Evolutionary conservation across 2,113 vertebrate species (phyloP), one percentile per base, ranked within the genome.

Genomic region (Rallus limicola): DNA sequence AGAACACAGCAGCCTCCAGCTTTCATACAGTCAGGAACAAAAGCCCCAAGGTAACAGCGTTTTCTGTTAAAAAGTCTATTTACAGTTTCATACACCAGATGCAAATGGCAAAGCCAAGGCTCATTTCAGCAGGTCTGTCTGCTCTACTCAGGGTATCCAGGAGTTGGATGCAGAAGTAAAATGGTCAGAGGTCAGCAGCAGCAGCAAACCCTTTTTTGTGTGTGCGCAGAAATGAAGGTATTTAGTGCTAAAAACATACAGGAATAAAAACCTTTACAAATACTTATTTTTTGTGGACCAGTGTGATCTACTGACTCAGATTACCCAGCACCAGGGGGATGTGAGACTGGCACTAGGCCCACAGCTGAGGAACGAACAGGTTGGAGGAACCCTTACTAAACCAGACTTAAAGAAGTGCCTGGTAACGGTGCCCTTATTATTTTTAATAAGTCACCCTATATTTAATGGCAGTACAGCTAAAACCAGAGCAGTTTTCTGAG

Each of bases 91-190:
- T 1, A 16, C 5, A 25, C 33, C 8, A 36, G 71, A 14, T 6
- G 31, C 11, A 18, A n/a, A 18, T 2, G 59, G 4, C 9, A 4
- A 21, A n/a, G 52, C 44, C 63, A 5, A 31, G 33, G 76, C 58
- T 71, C 59, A 1, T 5, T 10, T 8, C 69, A 36, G 55, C 56
- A n/a, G 62, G 12, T 13, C 42, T 11, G 12, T 13, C 42, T 11
- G 64, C 68, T 16, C 34, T 1, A 6, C n/a, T 13, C 75, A 5
- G 21, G 44, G 16, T 0, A 5, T 12, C 9, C 25, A 1, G 11
- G 0, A 11, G 56, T 1, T 3, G 44, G 62, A 19, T 7, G 56
- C 31, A 79, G 59, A 26, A 40, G 34, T 6, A 5, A 21, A 64
- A 13, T 1, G 3, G n/a, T 12, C 23, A 2, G 48, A 69, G 38